These are phyloP conservation scores for Drosophila busckii DNA, from an alignment of 1,140 invertebrate species.

Conservation along the genomic window DNA sequence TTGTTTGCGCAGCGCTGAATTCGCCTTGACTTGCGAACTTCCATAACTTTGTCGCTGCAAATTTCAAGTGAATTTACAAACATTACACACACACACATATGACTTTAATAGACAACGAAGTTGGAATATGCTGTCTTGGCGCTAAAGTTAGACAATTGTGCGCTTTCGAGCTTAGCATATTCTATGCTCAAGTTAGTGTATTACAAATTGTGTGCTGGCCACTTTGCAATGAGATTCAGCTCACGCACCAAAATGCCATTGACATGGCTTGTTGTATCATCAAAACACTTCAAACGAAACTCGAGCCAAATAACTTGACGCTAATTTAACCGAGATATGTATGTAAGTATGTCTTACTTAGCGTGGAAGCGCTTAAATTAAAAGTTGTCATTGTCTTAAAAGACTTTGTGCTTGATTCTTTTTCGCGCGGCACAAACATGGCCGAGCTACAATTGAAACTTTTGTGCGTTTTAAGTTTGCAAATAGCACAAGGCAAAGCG, in stretches of 20 bases:
- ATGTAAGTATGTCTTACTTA: slow-evolving; percentile 23
- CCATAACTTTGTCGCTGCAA: slow-evolving; percentile 17
- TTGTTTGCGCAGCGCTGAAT: slow-evolving; percentile 28
- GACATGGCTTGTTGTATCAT: slow-evolving; percentile 27
- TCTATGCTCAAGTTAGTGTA: too few relatives aligned
- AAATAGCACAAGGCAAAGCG: slow-evolving; percentile 24
- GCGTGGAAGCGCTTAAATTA: slow-evolving; percentile 39
- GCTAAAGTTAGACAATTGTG: background rate
- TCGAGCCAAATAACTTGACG: slow-evolving; percentile 48
- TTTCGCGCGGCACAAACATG: slow-evolving; percentile 43
- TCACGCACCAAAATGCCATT: slow-evolving; percentile 30
- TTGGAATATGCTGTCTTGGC: slow-evolving; percentile 1
- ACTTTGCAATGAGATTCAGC: slow-evolving; percentile 17
- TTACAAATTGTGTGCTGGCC: background rate
- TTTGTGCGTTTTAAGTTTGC: slow-evolving; percentile 20
- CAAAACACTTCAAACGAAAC: slow-evolving; percentile 35
- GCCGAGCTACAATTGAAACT: slow-evolving; percentile 36
- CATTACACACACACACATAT: background rate
- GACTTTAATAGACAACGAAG: too few relatives aligned
- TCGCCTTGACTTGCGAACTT: slow-evolving; percentile 39
- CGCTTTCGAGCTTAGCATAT: too few relatives aligned
- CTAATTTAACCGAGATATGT: slow-evolving; percentile 53
- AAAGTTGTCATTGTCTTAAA: slow-evolving; percentile 29
- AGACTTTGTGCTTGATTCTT: slow-evolving; percentile 37
- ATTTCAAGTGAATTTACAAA: slow-evolving; percentile 25